Evolutionary conservation across 2,888 invertebrate species (phyloP), one percentile per base, ranked within the genome.

Genomic region (Callyntrura guangdongensis): DNA sequence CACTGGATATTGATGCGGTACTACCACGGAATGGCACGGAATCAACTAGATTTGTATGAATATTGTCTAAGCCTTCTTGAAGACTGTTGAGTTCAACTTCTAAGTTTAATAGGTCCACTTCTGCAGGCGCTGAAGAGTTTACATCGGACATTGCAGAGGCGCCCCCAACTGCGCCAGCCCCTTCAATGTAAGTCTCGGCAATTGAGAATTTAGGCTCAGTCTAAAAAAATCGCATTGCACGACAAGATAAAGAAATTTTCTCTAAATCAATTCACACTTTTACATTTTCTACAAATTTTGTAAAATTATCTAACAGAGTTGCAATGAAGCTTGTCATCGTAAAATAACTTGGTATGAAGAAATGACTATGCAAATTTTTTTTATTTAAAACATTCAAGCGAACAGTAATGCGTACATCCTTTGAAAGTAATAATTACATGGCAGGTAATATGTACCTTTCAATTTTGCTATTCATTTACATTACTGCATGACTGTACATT

Each of bases 21-120:
- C 93, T 93, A 17, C 94, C 94, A 25, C 93, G 93, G 74, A 94
- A 94, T 20, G 92, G 91, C 83, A 89, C 93, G 74, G 93, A 92
- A 87, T 93, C 92, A 22, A 85, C 93, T 84, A 94, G 89, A 88
- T 93, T 93, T 67, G 92, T 92, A 72, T 94, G 94, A 88, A 98
- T 98, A 95, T 98, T 98, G 93, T 97, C 97, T 92, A 98, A 97
- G 0, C 98, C 98, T 93, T 98, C 96, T 94, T 98, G 97, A 94
- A 98, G 95, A 89, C 97, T 98, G 94, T 97, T 97, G 91, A 98
- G 95, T 95, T 98, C 98, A 94, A 98, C 97, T 95, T 98, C 98
- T 93, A 98, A 95, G 95, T 98, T 98, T 17, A 98, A 97, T 91
- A 98, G 95, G 95, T 98, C 98, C 0, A 98, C 98, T 53, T 98